A percentile compares a stretch with the other conserved stretches of the same genome.
Conservation (phyloP, 2,888 invertebrate genomes). For the Oligia fasciuncula region DNA sequence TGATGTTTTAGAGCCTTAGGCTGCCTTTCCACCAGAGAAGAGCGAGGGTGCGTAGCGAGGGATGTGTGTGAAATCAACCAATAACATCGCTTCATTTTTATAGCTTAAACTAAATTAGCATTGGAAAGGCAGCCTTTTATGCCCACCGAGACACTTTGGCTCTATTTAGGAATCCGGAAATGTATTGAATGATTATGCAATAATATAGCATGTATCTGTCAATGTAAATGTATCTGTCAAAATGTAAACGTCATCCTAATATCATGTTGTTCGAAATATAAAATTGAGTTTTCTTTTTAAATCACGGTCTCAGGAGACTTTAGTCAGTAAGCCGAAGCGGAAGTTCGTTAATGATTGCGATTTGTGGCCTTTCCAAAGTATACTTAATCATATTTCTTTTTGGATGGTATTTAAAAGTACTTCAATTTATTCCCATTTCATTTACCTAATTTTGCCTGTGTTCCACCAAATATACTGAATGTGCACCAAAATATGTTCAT, state of each 20-base stretch:
- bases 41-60: too few relatives aligned
- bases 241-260: not conserved
- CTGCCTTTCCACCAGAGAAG: too few relatives aligned
- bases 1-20: not conserved
- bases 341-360: conserved; percentile 1
- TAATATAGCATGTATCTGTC: not conserved
- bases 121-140: too few relatives aligned
- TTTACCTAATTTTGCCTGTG: too few relatives aligned
- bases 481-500: too few relatives aligned
- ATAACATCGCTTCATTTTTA: too few relatives aligned
- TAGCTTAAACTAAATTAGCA: too few relatives aligned
- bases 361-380: not conserved
- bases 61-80: too few relatives aligned
- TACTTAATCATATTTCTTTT: not conserved
- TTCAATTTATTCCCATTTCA: too few relatives aligned
- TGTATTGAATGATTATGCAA: not conserved
- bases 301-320: not conserved
- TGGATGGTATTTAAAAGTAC: too few relatives aligned
- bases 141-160: too few relatives aligned
- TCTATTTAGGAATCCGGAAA: not conserved
- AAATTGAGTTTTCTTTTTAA: conserved; percentile 1
- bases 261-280: not conserved
- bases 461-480: too few relatives aligned
- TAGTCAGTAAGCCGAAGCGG: not conserved
- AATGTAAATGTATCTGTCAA: not conserved